A percentile compares a stretch with the other conserved stretches of the same genome.
Conservation (phyloP, 2,888 invertebrate genomes). For the Thysanoteuthis rhombus region DNA sequence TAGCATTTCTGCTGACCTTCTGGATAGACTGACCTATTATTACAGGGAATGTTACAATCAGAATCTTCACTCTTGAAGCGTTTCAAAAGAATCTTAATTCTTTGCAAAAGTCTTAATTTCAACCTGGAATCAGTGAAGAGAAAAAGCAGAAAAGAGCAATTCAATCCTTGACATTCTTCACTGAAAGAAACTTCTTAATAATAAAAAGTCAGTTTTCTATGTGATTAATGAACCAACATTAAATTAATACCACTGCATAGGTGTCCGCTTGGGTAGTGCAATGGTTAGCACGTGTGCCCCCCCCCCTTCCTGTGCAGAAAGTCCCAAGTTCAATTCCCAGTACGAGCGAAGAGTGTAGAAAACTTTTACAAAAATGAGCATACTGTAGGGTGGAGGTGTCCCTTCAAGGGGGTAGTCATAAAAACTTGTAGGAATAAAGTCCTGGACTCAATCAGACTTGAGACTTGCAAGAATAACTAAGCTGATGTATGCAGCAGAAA, state of each 20-base stretch:
- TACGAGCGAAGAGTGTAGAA: no score
- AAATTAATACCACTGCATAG: not conserved
- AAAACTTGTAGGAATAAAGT: no score
- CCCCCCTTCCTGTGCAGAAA: no score
- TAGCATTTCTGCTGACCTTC: not conserved
- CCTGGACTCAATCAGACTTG: no score
- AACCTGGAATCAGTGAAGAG: not conserved
- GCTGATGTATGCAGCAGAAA: no score
- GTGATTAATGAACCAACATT: not conserved
- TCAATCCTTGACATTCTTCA: not conserved
- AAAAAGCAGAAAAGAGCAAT: not conserved
- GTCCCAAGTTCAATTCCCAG: no score
- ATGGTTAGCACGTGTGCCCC: no score
- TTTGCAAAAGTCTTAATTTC: not conserved
- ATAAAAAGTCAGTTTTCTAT: not conserved
- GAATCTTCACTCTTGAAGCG: not conserved
- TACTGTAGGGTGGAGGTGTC: no score
- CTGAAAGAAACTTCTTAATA: not conserved
- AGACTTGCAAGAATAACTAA: no score
- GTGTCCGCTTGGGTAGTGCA: no score
- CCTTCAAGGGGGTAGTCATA: no score
- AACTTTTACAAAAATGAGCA: no score
- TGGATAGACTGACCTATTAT: constrained; percentile 12
- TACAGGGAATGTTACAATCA: not conserved
- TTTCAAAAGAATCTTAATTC: not conserved